phyloP scores from a whole-genome alignment of 1,140 invertebrate species.

The Drosophila paulistorum region DNA sequence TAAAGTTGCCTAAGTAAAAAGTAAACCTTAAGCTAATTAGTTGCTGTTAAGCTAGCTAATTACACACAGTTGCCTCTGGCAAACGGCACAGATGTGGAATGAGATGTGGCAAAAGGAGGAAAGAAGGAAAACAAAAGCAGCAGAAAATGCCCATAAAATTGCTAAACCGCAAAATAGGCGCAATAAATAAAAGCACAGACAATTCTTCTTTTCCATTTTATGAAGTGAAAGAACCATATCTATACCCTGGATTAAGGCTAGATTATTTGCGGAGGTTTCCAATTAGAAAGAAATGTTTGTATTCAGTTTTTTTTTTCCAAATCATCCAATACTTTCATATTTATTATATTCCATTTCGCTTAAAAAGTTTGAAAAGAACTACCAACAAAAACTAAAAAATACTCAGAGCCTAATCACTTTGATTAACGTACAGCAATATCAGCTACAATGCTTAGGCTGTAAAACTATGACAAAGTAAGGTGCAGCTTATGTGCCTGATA shows the following conservation, averaged over 20 bases:
- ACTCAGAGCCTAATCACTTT: too few species aligned
- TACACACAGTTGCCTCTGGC: constrained; percentile 50
- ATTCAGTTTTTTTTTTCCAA: too few species aligned
- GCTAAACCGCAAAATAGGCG: constrained; percentile 80
- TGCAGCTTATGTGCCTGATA: too few species aligned
- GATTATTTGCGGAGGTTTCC: too few species aligned
- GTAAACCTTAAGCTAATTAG: constrained; percentile 72
- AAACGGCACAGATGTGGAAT: neutral
- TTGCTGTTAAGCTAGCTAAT: constrained; percentile 64
- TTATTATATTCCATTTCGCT: too few species aligned
- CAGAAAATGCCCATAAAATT: constrained; percentile 69
- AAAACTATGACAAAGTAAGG: too few species aligned
- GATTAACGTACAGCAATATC: too few species aligned
- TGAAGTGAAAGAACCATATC: constrained; percentile 36
- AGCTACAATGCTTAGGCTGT: too few species aligned
- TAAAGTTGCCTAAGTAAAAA: constrained; percentile 31
- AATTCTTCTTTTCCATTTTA: constrained; percentile 33
- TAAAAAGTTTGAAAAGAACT: too few species aligned
- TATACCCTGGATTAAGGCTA: neutral
- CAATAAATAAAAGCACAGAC: constrained; percentile 66
- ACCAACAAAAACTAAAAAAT: too few species aligned
- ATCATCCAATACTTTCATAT: too few species aligned
- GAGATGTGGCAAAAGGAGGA: neutral
- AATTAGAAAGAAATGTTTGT: too few species aligned
- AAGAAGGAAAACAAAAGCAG: constrained; percentile 49